Conservation (phyloP, 2,888 invertebrate species). For the Dasypolia templi region DNA sequence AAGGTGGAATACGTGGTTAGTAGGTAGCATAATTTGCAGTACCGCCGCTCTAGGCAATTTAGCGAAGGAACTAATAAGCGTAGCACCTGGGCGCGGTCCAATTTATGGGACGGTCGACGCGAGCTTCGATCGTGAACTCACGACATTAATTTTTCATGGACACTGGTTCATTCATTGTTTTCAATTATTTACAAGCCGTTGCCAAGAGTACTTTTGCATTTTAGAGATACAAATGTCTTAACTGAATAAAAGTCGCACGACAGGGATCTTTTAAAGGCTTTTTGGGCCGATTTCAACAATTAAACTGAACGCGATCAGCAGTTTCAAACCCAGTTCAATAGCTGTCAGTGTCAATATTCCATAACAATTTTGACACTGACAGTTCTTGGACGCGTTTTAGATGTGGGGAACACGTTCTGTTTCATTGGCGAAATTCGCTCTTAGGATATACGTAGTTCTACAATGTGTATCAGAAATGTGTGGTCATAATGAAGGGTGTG, state of each 20-base stretch:
- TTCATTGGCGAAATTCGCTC: too few relatives aligned
- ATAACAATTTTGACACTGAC: too few relatives aligned
- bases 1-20: slow-evolving; percentile 47
- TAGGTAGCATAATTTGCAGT: slow-evolving; percentile 40
- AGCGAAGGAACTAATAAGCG: slow-evolving; percentile 62
- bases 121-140: slow-evolving; percentile 66
- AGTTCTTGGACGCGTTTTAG: too few relatives aligned
- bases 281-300: too few relatives aligned
- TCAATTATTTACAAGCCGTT: slow-evolving; percentile 56
- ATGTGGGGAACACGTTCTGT: too few relatives aligned
- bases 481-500: not conserved
- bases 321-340: too few relatives aligned
- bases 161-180: slow-evolving; percentile 54
- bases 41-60: slow-evolving; percentile 64
- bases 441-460: not conserved
- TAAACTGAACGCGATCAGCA: not conserved
- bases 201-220: slow-evolving; percentile 46
- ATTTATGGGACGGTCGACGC: slow-evolving; percentile 76
- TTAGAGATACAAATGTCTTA: slow-evolving; percentile 28
- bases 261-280: slow-evolving; percentile 1
- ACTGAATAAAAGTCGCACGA: not conserved
- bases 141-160: slow-evolving; percentile 59
- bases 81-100: slow-evolving; percentile 76
- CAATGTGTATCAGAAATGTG: not conserved
- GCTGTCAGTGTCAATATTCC: too few relatives aligned